Conservation (phyloP, 1,140 invertebrate genomes). For the Drosophila lowei region DNA sequence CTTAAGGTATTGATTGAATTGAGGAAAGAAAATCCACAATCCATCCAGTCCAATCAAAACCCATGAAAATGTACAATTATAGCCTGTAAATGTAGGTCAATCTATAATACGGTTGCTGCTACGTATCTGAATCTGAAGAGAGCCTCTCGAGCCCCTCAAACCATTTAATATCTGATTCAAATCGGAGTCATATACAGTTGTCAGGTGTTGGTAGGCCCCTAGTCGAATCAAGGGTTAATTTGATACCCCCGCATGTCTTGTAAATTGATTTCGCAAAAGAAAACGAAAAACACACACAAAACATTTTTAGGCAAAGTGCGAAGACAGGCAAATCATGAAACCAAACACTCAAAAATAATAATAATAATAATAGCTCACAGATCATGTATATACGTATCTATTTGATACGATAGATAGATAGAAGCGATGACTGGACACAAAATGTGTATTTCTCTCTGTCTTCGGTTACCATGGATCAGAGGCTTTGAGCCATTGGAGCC, state of each 20-base stretch:
- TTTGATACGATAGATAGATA: background rate
- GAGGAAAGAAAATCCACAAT: no score
- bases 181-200: no score
- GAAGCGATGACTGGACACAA: conserved; percentile 51
- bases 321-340: conserved; percentile 32
- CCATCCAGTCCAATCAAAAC: no score
- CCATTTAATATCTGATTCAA: no score
- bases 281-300: conserved; percentile 9
- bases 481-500: background rate
- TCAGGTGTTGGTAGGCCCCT: no score
- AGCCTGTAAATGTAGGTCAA: no score
- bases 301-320: conserved; percentile 27
- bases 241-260: conserved; percentile 14
- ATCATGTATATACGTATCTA: no score
- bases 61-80: no score
- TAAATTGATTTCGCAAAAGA: conserved; percentile 51
- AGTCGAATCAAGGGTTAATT: conserved; percentile 3
- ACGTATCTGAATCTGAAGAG: no score
- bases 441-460: conserved; percentile 6
- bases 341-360: background rate
- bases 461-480: background rate
- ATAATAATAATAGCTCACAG: background rate
- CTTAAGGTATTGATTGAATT: no score
- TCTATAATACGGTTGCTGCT: no score
- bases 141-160: no score